Evolutionary conservation across 2,797 vertebrate species (phyloP).

Genomic region (Cyclopterus lumpus): DNA sequence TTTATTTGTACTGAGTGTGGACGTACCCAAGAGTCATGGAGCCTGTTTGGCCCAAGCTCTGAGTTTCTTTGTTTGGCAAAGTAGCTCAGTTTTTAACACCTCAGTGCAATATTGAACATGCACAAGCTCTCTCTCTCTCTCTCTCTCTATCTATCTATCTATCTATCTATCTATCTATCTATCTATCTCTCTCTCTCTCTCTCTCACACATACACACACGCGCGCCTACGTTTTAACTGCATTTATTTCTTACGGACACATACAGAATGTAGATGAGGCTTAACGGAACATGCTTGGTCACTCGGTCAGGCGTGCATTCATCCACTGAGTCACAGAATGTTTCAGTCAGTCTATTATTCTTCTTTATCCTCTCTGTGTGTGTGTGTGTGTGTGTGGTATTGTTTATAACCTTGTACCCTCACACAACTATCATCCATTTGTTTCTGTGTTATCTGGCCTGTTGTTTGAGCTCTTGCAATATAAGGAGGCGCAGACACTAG

Average conservation of each 20-base stretch:
- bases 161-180: too few species aligned
- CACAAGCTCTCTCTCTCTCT: constrained; percentile 14
- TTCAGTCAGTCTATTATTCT: constrained; percentile 2
- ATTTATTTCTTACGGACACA: background rate
- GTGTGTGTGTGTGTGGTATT: background rate
- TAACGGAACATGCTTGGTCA: constrained; percentile 24
- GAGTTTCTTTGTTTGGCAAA: constrained; percentile 63
- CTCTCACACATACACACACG: background rate
- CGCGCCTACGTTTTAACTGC: background rate
- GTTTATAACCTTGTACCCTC: background rate
- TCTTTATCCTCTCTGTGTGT: background rate
- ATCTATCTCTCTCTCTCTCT: background rate
- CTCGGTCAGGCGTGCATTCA: constrained; percentile 17
- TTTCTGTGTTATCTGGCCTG: background rate
- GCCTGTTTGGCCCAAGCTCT: constrained; percentile 37
- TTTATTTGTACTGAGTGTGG: constrained; percentile 43
- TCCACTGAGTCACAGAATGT: constrained; percentile 23
- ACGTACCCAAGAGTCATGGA: constrained; percentile 26
- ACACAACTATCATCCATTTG: background rate
- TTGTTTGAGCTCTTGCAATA: background rate
- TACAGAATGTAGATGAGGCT: background rate
- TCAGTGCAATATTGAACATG: constrained; percentile 64
- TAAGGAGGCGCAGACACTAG: background rate
- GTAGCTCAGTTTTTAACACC: constrained; percentile 61
- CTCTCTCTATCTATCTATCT: too few species aligned